Evolutionary conservation across 1,140 invertebrate genomes (phyloP), one percentile per base, ranked within the genome.

Genomic region (Drosophila trapezifrons): DNA sequence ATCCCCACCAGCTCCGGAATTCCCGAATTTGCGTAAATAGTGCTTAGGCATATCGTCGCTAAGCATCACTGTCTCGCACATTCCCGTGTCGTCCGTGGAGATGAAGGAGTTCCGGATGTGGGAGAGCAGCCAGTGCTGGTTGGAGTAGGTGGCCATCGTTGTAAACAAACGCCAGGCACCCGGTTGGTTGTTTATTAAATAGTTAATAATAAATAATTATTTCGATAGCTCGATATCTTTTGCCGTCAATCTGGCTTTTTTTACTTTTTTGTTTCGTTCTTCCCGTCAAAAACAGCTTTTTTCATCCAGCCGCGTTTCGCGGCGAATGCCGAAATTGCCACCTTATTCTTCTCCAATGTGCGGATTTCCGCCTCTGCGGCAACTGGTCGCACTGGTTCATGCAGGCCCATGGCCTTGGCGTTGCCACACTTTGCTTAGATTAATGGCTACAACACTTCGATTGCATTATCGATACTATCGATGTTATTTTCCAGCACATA

Each of bases 101-200:
- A 98, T 97, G 92, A 98, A 99, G 18, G 97, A 98, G 92, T 98
- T 98, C 60, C 97, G 94, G 65, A 98, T 98, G 92, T 98, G 97
- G 49, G 97, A 97, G 55, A 98, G 93, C 29, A 99, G 93, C 96
- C 98, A 99, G 70, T 96, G 96, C 93, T 96, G 95, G 92, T 98
- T 97, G 92, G 98, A 97, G 92, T 98, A 98, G 55, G 98, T 95
- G 72, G 97, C 97, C 97, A 98, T 98, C 60, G 60, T 58, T 56
- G 70, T 70, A 78, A 74, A 69, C 66, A 56, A 74, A 64, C 59
- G 13, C n/a, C n/a, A n/a, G n/a, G n/a, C n/a, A n/a, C n/a, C n/a
- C n/a, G n/a, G n/a, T n/a, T n/a, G n/a, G n/a, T n/a, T n/a, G n/a
- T n/a, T n/a, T n/a, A n/a, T n/a, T n/a, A n/a, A n/a, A n/a, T n/a